phyloP scores from a whole-genome alignment of 2,888 invertebrate species.

The Cordylochernes scorpioides region DNA sequence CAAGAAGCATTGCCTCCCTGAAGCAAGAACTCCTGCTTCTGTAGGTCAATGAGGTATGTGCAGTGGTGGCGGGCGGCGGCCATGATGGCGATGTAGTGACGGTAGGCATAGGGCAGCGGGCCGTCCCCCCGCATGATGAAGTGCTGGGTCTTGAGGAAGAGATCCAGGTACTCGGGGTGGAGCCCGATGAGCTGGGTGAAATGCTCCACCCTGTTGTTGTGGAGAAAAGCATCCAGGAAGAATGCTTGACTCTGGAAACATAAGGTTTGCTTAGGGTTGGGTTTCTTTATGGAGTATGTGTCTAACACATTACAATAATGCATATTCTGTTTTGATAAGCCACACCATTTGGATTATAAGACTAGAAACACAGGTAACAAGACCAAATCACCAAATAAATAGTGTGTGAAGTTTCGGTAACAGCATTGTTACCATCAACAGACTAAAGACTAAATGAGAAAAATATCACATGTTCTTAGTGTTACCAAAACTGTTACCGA shows the following conservation, averaged over 20 bases:
- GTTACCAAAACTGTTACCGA: too few species aligned
- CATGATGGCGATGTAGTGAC: constrained; percentile 66
- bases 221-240: constrained; percentile 24
- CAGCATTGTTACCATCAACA: too few species aligned
- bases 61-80: constrained; percentile 63
- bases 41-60: constrained; percentile 48
- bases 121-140: constrained; percentile 55
- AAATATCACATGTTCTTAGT: too few species aligned
- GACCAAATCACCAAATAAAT: too few species aligned
- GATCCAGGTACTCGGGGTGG: constrained; percentile 50
- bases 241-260: constrained; percentile 21
- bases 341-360: too few species aligned
- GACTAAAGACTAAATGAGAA: too few species aligned
- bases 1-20: constrained; percentile 47
- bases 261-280: too few species aligned
- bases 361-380: too few species aligned
- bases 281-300: too few species aligned
- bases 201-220: constrained; percentile 36
- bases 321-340: too few species aligned
- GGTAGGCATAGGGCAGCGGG: constrained; percentile 45
- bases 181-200: constrained; percentile 45
- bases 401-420: too few species aligned
- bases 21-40: constrained; percentile 47
- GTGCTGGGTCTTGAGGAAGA: constrained; percentile 47
- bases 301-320: too few species aligned